Evolutionary conservation across 2,113 vertebrate genomes (phyloP).

Genomic region (human): GRCh38 chr5:117138501-117139000

Average conservation of each 20-base stretch:
- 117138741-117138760: background rate
- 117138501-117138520: background rate
- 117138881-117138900: slow-evolving; percentile 1
- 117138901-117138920: background rate
- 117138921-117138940: slow-evolving; percentile 32
- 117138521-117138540: slow-evolving; percentile 35
- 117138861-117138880: slow-evolving; percentile 51
- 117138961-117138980: background rate
- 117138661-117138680: too few species aligned
- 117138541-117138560: slow-evolving; percentile 55
- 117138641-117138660: slow-evolving; percentile 51
- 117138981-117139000: slow-evolving; percentile 29
- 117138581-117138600: slow-evolving; percentile 36
- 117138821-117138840: slow-evolving; percentile 57
- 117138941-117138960: background rate
- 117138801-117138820: slow-evolving; percentile 43
- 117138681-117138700: too few species aligned
- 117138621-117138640: slow-evolving; percentile 51
- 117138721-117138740: too few species aligned
- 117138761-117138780: slow-evolving; percentile 30
- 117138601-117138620: background rate
- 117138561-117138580: background rate
- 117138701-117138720: too few species aligned
- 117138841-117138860: slow-evolving; percentile 56
- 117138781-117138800: slow-evolving; percentile 21